Evolutionary conservation across 2,113 vertebrate species (phyloP).

Genomic region (Equus przewalskii): DNA sequence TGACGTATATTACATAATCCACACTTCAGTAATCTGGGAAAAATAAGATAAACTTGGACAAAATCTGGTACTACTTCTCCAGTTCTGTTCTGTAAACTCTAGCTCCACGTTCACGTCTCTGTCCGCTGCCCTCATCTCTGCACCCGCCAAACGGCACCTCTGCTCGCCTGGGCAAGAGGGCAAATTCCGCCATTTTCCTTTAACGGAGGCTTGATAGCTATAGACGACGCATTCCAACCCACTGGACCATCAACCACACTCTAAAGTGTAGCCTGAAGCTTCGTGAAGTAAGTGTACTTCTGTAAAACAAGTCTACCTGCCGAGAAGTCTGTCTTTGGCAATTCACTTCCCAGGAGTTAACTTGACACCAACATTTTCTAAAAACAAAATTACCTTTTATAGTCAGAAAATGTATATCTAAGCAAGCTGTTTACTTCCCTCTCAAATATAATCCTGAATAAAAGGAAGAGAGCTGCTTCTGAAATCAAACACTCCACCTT

Average conservation of each 20-base stretch:
- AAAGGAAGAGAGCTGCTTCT: neutral
- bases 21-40: neutral
- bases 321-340: neutral
- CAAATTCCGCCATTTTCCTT: constrained; percentile 11
- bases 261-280: constrained; percentile 20
- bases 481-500: neutral
- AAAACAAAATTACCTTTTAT: neutral
- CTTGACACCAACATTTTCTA: neutral
- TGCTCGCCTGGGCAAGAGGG: neutral
- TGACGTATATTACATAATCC: neutral
- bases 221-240: neutral
- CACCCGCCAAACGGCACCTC: neutral
- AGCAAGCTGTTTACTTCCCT: neutral
- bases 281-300: neutral
- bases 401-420: neutral
- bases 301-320: neutral
- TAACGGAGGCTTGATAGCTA: neutral
- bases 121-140: neutral
- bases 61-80: neutral
- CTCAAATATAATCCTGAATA: constrained; percentile 8
- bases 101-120: neutral
- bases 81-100: neutral
- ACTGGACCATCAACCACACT: neutral
- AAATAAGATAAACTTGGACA: neutral
- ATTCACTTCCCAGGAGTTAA: neutral